Conservation (phyloP, 1,140 invertebrate genomes). For the Ooceraea biroi region DNA sequence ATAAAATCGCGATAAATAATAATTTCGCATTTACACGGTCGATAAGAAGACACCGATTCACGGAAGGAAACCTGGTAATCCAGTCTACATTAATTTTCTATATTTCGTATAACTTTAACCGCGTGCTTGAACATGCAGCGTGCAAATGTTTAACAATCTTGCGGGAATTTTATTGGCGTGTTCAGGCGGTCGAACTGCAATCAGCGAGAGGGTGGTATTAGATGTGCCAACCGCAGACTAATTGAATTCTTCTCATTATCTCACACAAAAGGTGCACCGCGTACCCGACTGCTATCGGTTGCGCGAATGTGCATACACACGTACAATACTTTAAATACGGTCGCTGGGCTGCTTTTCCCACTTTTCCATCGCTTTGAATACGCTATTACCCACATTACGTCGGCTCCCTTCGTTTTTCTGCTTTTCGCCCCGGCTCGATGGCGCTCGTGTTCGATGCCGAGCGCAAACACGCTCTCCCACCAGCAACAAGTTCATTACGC, state of each 20-base stretch:
- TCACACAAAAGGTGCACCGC: slow-evolving; percentile 62
- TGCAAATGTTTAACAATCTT: neutral
- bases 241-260: slow-evolving; percentile 72
- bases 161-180: neutral
- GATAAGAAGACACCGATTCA: too few species aligned
- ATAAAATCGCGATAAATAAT: too few species aligned
- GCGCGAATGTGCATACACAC: slow-evolving; percentile 13
- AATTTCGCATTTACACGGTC: too few species aligned
- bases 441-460: neutral
- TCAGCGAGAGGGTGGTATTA: slow-evolving; percentile 50
- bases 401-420: slow-evolving; percentile 22
- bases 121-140: too few species aligned
- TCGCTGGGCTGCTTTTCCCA: too few species aligned
- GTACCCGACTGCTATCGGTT: slow-evolving; percentile 26
- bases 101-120: too few species aligned
- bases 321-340: slow-evolving; percentile 39
- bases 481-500: slow-evolving; percentile 49
- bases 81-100: too few species aligned
- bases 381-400: slow-evolving; percentile 25
- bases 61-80: too few species aligned
- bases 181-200: slow-evolving; percentile 33
- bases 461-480: slow-evolving; percentile 17
- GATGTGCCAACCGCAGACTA: slow-evolving; percentile 65
- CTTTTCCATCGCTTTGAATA: slow-evolving; percentile 16
- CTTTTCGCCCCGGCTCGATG: slow-evolving; percentile 24